Conservation (phyloP, 1,140 invertebrate genomes). For the Microplitis demolitor region DNA sequence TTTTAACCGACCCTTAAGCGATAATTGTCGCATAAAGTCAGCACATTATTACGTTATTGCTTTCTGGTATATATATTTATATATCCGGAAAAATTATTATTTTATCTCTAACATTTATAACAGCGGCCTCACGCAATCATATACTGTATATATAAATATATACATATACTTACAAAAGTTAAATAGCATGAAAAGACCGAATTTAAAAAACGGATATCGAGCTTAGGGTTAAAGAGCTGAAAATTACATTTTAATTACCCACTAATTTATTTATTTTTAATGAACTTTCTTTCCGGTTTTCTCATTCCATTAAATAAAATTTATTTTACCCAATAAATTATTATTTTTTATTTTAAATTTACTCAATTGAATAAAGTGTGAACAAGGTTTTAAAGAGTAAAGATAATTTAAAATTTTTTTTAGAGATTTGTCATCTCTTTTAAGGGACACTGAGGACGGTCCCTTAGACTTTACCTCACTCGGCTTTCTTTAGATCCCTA, state of each 20-base stretch:
- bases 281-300: neutral
- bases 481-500: neutral
- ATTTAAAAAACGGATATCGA: conserved; percentile 2
- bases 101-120: conserved; percentile 37
- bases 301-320: too few relatives aligned
- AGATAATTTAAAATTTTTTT: neutral
- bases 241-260: conserved; percentile 19
- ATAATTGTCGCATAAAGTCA: conserved; percentile 59
- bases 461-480: neutral
- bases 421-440: neutral
- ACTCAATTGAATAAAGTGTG: neutral
- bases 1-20: conserved; percentile 44
- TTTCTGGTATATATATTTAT: conserved; percentile 35
- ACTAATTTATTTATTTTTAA: neutral
- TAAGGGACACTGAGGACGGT: neutral
- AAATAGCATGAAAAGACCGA: neutral
- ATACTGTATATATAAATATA: neutral
- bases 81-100: conserved; percentile 46
- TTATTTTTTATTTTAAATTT: neutral
- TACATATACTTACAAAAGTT: neutral
- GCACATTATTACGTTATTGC: conserved; percentile 56
- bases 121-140: conserved; percentile 46
- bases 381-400: conserved; percentile 5
- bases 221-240: neutral
- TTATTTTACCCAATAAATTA: neutral